phyloP scores from a whole-genome alignment of 2,797 vertebrate genomes.

The Threskiornis aethiopicus region DNA sequence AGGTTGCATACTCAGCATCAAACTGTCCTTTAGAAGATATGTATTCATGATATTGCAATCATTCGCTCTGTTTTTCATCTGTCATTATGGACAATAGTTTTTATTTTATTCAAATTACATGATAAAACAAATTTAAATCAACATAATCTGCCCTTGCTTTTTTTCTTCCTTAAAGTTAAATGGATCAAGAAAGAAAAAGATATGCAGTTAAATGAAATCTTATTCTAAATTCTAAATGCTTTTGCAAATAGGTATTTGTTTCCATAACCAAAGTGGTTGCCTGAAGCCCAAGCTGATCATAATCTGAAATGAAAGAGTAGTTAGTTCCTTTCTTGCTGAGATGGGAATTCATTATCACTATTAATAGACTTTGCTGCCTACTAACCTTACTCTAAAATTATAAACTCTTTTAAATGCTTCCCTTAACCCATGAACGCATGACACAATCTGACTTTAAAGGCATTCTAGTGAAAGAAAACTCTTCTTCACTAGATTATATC shows the following conservation, averaged over 20 bases:
- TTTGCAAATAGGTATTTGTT: slow-evolving; percentile 4
- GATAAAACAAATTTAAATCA: not conserved
- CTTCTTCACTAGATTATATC: not conserved
- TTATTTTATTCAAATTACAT: not conserved
- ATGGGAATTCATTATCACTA: slow-evolving; percentile 27
- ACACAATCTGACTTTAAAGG: not conserved
- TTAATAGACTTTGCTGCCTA: slow-evolving; percentile 31
- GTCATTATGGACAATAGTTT: not conserved
- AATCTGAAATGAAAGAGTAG: slow-evolving; percentile 10
- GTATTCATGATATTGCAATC: not conserved
- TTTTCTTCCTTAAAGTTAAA: not conserved
- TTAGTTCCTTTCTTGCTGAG: slow-evolving; percentile 16
- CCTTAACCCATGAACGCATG: not conserved
- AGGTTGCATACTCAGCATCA: not conserved
- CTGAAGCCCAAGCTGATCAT: slow-evolving; percentile 17
- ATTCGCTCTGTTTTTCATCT: not conserved
- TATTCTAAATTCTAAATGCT: not conserved
- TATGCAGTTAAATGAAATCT: not conserved
- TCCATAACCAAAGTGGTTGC: not conserved
- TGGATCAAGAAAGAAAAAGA: not conserved
- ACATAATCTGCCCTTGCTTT: not conserved
- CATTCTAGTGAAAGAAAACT: not conserved
- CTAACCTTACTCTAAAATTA: slow-evolving; percentile 18
- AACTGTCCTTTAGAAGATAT: not conserved
- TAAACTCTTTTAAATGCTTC: not conserved